Evolutionary conservation across 2,888 invertebrate genomes (phyloP), one percentile per base, ranked within the genome.

Genomic region (Hermodice carunculata): DNA sequence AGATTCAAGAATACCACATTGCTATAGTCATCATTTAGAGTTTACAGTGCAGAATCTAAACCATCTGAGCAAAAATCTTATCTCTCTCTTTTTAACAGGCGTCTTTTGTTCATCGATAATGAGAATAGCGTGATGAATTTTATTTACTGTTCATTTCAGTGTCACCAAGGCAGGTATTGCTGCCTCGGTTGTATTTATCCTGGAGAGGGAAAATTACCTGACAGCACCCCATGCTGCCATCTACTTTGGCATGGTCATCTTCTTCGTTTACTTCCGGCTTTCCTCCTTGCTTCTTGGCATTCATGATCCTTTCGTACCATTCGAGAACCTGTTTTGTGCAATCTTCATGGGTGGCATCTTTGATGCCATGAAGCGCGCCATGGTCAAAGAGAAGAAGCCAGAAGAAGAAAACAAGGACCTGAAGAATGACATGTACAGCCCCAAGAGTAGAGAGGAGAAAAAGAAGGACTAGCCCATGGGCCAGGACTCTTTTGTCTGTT

Each of bases 261-360:
- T 98, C 91, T 94, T 98, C 86, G 94, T 97, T 53, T 96, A 97
- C 88, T 96, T 97, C 87, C 96, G 94, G 91, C 86, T 99, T 68
- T 96, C 97, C 26, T 96, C 98, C 8, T 93, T 99, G 80, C 89
- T 99, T 64, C 89, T 99, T 78, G 96, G 97, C 76, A 98, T 99
- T 80, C 96, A 96, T 85, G 99, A 99, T 89, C 99, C 99, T 42
- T 98, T 99, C 88, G 92, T 96, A 80, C 99, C 99, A 17, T 96
- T 99, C 85, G 99, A 99, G 89, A 99, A 99, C 87, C 89, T 99
- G 63, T 93, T 95, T 88, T 98, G 97, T 86, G 96, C 98, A 26
- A 88, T 86, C 32, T 85, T 86, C 67, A 91, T 99, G 87, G 99
- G 99, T 43, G 99, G 99, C 60, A 94, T 99, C 85, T 98, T 97